Base-by-base conservation (phyloP, 2,888 invertebrate genomes). In the Polietes domitor region DNA sequence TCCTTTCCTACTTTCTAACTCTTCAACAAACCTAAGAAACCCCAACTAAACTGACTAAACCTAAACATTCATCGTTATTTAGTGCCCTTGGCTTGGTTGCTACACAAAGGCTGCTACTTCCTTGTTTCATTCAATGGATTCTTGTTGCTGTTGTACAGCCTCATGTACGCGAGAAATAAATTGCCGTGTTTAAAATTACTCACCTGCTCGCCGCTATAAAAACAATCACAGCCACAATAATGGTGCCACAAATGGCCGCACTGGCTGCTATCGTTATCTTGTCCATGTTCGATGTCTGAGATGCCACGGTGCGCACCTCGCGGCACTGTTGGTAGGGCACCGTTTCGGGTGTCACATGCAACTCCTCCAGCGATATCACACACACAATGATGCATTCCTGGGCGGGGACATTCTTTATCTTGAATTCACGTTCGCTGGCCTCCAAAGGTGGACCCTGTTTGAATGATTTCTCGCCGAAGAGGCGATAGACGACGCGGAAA, bases 311-410 rank as follows among this genome's bases (percentile, higher is more conserved):
- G 85, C 97, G 95, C 78, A 98, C 96, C 93, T 98, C 98, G 75
- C 97, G 95, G 90, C 98, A 98, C 92, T 97, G 98, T 83, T 94
- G 94, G 92, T 96, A 96, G 70, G 97, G 97, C 85, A 97, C 97
- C 86, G 95, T 96, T 88, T 97, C 96, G 47, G 97, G 97, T 77
- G 96, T 96, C n/a, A 97, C 95, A 92, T 96, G 96, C 81, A 96
- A 95, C 91, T 97, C 97, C 92, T 97, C 97, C 87, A 97, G 93
- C 76, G 97, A 97, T 87, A 98, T 96, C 80, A 98, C 98, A 93
- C 98, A 98, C 85, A 98, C 98, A 85, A 98, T 96, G 87, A 98
- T 96, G 92, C 98, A 98, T 93, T 98, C 98, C 95, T 97, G 97
- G 10, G 96, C 95, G 61, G 98, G 98, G 82, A 98, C 97, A 89